phyloP scores from a whole-genome alignment of 1,140 invertebrate genomes.

The Cherax destructor region DNA sequence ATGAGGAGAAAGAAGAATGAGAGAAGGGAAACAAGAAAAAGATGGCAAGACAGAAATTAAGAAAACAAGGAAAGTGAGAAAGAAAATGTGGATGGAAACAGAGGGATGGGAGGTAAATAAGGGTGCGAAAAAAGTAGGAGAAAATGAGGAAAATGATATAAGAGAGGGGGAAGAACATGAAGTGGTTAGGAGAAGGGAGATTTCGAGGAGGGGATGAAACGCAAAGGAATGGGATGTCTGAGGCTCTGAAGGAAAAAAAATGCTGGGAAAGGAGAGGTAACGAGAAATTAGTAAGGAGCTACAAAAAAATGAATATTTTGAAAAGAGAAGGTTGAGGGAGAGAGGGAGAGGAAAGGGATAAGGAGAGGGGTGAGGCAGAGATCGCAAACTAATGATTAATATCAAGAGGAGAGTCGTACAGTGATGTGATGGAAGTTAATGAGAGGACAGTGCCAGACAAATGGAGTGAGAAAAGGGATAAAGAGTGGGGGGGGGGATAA shows the following conservation, averaged over 20 bases:
- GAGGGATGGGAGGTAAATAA: neutral
- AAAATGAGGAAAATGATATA: neutral
- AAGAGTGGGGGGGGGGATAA: neutral
- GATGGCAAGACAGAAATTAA: no score
- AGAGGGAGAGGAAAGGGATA: neutral
- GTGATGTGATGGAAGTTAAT: neutral
- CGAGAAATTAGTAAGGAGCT: no score
- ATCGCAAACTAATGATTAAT: neutral
- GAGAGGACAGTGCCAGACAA: neutral
- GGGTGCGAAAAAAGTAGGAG: neutral
- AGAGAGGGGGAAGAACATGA: neutral
- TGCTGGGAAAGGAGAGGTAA: no score
- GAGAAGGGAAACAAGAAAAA: no score
- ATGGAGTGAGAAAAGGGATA: neutral
- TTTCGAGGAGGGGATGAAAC: no score
- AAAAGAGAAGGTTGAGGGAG: no score
- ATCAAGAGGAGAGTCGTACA: neutral
- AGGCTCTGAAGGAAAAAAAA: no score
- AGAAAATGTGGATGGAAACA: neutral
- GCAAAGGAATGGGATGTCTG: no score
- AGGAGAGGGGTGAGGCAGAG: no score
- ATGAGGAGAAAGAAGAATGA: no score
- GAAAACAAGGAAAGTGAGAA: no score
- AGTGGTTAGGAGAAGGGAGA: neutral
- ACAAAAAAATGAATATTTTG: no score